Evolutionary conservation across 2,797 vertebrate genomes (phyloP).

Genomic region (Falco concolor): DNA sequence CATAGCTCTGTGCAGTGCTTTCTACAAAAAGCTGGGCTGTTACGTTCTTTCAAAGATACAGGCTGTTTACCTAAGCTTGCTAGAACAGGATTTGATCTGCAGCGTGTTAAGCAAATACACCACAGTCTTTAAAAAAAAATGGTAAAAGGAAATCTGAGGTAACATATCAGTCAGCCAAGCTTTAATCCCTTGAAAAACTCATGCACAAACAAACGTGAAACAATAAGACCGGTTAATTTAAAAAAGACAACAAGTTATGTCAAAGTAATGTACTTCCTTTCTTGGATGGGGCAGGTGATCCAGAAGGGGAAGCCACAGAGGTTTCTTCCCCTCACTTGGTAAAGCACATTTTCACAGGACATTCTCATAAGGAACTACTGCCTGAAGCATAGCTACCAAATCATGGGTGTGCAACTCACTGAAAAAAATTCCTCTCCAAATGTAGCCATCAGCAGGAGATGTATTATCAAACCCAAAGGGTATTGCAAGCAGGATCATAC

Average conservation of each 20-base stretch:
- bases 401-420: rapidly evolving
- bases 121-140: background rate
- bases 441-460: background rate
- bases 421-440: background rate
- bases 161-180: background rate
- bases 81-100: background rate
- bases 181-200: background rate
- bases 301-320: background rate
- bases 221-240: background rate
- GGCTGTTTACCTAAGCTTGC: background rate
- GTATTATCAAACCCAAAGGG: background rate
- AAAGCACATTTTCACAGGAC: background rate
- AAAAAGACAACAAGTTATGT: background rate
- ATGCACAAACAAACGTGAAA: background rate
- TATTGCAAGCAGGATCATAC: background rate
- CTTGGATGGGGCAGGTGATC: background rate
- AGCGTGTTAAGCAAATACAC: background rate
- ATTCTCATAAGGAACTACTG: background rate
- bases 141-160: background rate
- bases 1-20: background rate
- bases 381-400: background rate
- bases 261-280: background rate
- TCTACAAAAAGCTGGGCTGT: background rate
- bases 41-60: background rate
- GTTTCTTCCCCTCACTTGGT: background rate